phyloP scores from a whole-genome alignment of 2,888 invertebrate genomes.

The Sinhomidia bicolor region DNA sequence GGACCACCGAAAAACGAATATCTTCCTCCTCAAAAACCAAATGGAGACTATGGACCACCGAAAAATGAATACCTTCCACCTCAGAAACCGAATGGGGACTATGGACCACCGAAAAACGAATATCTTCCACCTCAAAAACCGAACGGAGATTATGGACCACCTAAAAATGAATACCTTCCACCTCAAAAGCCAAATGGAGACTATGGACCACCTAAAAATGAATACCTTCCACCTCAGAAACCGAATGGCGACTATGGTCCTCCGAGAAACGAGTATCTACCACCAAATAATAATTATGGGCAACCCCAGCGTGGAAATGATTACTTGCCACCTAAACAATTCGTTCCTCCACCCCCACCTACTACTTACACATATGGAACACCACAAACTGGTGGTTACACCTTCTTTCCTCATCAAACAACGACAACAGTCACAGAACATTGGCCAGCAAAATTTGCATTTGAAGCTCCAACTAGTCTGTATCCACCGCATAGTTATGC shows the following conservation, averaged over 20 bases:
- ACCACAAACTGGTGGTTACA: conserved; percentile 47
- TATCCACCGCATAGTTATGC: conserved; percentile 44
- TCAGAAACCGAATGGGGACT: not conserved
- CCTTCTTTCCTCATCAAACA: conserved; percentile 49
- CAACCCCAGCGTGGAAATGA: conserved; percentile 3
- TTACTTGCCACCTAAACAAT: conserved; percentile 6
- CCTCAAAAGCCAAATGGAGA: conserved; percentile 35
- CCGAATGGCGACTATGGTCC: conserved; percentile 33
- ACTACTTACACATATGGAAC: conserved; percentile 55
- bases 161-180: conserved; percentile 47
- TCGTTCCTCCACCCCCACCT: not conserved
- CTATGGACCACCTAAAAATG: conserved; percentile 41
- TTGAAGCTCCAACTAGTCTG: conserved; percentile 58
- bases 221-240: conserved; percentile 5
- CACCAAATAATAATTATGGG: conserved; percentile 1
- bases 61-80: not conserved
- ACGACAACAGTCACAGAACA: conserved; percentile 54
- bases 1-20: conserved; percentile 50
- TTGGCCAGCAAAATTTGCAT: conserved; percentile 68
- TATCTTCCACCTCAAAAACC: conserved; percentile 32
- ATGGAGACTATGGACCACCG: not conserved
- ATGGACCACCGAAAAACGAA: conserved; percentile 26
- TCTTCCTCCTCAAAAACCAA: conserved; percentile 33
- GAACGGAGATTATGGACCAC: conserved; percentile 8
- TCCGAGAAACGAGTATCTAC: conserved; percentile 1